Evolutionary conservation across 2,888 invertebrate genomes (phyloP).

Genomic region (Trichacis sp.): DNA sequence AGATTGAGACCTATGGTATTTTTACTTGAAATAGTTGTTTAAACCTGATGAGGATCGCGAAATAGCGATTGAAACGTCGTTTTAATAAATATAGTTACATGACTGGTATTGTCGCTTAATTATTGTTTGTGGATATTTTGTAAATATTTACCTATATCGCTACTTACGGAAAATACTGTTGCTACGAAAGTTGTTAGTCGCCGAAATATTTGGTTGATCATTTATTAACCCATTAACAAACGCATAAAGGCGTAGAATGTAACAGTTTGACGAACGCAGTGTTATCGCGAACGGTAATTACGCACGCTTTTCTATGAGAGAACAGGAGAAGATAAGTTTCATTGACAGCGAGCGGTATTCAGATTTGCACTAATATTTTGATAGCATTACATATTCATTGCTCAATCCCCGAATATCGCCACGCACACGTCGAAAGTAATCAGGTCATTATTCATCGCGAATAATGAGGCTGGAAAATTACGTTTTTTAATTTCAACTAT

Average conservation of each 20-base stretch:
- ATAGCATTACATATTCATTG: slow-evolving; percentile 1
- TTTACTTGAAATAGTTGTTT: too few relatives aligned
- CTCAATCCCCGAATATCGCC: neutral
- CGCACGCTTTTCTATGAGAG: slow-evolving; percentile 1
- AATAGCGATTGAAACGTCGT: too few relatives aligned
- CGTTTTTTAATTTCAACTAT: too few relatives aligned
- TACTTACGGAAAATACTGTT: slow-evolving; percentile 7
- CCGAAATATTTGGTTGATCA: neutral
- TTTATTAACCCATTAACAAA: neutral
- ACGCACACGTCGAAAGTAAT: too few relatives aligned
- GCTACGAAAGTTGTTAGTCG: neutral
- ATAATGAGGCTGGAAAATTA: too few relatives aligned
- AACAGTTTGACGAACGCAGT: neutral
- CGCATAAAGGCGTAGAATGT: neutral
- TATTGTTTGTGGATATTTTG: too few relatives aligned
- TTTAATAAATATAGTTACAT: too few relatives aligned
- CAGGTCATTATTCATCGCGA: too few relatives aligned
- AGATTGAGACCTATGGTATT: too few relatives aligned
- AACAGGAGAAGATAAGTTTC: slow-evolving; percentile 2
- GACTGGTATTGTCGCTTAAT: too few relatives aligned
- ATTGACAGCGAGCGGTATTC: slow-evolving; percentile 1
- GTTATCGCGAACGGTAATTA: neutral
- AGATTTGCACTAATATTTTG: neutral
- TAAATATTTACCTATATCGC: too few relatives aligned
- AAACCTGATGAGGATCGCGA: too few relatives aligned